Conservation (phyloP, 2,113 vertebrate genomes). For the Pygoscelis adeliae region DNA sequence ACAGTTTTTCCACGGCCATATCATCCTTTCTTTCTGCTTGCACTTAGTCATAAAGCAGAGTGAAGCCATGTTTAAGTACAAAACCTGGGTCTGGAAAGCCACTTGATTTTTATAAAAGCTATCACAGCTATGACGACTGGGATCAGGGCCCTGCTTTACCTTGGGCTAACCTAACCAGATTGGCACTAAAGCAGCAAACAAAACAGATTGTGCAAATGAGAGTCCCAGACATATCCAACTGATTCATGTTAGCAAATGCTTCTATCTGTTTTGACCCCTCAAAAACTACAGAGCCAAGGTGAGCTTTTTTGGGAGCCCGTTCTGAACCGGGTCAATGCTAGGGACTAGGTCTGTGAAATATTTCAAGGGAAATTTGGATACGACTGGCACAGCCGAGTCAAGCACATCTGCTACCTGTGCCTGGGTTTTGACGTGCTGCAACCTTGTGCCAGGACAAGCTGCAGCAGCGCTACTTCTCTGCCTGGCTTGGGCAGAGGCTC, state of each 20-base stretch:
- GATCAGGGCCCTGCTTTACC: background rate
- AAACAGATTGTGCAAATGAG: background rate
- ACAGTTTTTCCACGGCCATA: background rate
- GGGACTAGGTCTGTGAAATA: background rate
- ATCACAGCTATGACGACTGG: background rate
- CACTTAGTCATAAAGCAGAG: background rate
- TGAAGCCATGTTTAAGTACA: conserved; percentile 3
- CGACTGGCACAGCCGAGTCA: background rate
- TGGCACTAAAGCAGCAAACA: background rate
- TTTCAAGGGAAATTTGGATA: background rate
- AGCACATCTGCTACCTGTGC: background rate
- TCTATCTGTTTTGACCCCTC: background rate
- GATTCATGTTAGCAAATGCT: background rate
- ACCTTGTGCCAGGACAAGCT: background rate
- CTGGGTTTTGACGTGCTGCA: background rate
- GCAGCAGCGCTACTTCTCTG: background rate
- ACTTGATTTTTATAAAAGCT: background rate
- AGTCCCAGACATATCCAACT: background rate
- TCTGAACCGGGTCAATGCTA: background rate
- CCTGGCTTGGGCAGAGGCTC: background rate
- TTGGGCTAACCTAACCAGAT: background rate
- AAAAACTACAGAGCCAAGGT: background rate
- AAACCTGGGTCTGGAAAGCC: background rate
- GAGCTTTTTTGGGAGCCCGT: background rate
- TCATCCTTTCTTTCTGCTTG: background rate